Evolutionary conservation across 2,797 vertebrate genomes (phyloP).

Genomic region (Acipenser transmontanus): DNA sequence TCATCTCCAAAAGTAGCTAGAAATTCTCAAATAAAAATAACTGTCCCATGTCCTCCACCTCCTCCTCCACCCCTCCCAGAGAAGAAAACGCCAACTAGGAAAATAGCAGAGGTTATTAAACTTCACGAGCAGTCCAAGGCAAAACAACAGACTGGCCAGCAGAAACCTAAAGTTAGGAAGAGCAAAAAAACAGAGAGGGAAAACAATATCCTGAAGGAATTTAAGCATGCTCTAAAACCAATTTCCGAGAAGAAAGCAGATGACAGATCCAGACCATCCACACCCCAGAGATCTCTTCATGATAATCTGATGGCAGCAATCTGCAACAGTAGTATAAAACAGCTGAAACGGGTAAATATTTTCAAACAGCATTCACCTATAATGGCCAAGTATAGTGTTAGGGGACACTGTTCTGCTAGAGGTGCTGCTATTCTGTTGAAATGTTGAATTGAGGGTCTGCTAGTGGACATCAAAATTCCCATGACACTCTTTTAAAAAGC

Average conservation of each 20-base stretch:
- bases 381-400: too few relatives aligned
- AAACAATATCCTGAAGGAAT: constrained; percentile 79
- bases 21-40: constrained; percentile 49
- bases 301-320: constrained; percentile 93
- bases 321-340: constrained; percentile 68
- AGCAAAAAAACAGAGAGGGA: constrained; percentile 53
- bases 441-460: too few relatives aligned
- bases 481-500: too few relatives aligned
- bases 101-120: constrained; percentile 89
- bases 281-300: constrained; percentile 80
- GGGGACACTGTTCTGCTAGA: too few relatives aligned
- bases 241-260: constrained; percentile 70
- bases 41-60: constrained; percentile 9
- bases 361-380: neutral
- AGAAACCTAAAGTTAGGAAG: constrained; percentile 69
- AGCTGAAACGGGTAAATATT: constrained; percentile 69
- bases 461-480: too few relatives aligned
- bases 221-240: constrained; percentile 83
- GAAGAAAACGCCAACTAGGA: constrained; percentile 76
- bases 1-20: constrained; percentile 78
- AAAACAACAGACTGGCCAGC: constrained; percentile 59
- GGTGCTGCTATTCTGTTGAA: too few relatives aligned
- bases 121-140: constrained; percentile 71
- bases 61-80: constrained; percentile 32
- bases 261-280: constrained; percentile 77